These are phyloP conservation scores for Amphiprion percula DNA, from an alignment of 2,113 vertebrate species.

Conservation along the genomic window DNA sequence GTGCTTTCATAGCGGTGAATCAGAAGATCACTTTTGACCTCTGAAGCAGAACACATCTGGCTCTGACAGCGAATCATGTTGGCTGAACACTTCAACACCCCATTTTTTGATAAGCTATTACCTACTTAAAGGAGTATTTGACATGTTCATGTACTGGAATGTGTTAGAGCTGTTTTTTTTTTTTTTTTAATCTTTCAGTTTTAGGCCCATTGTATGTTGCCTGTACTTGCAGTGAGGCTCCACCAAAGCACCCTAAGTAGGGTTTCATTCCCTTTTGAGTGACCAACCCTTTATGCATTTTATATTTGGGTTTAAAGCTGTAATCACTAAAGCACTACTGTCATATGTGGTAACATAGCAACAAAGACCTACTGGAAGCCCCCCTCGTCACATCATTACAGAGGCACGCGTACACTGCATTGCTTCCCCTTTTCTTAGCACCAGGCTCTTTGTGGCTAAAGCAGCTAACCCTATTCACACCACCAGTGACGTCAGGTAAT, in stretches of 20 bases:
- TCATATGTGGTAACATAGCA: conserved; percentile 65
- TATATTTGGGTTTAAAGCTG: conserved; percentile 55
- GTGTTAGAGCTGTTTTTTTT: not conserved
- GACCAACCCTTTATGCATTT: conserved; percentile 41
- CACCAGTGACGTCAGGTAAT: conserved; percentile 68
- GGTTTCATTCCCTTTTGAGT: conserved; percentile 31
- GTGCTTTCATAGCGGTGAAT: not conserved
- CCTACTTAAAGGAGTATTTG: not conserved
- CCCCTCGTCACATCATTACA: conserved; percentile 7
- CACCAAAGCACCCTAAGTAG: not conserved
- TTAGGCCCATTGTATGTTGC: not conserved
- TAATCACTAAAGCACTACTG: conserved; percentile 29
- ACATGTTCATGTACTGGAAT: not conserved
- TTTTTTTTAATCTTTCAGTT: not conserved
- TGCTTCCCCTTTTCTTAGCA: conserved; percentile 23
- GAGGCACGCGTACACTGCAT: conserved; percentile 31
- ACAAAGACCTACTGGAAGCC: conserved; percentile 59
- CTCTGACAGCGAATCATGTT: not conserved
- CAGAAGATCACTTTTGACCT: not conserved
- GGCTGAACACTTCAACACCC: not conserved
- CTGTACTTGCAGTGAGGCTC: not conserved
- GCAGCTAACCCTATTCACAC: conserved; percentile 53
- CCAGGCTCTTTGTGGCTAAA: conserved; percentile 45
- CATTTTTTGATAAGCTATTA: not conserved
- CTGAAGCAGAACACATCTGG: not conserved